A percentile compares a stretch with the other conserved stretches of the same genome.
phyloP scores from a whole-genome alignment of 2,113 vertebrate species.

The Carollia perspicillata region DNA sequence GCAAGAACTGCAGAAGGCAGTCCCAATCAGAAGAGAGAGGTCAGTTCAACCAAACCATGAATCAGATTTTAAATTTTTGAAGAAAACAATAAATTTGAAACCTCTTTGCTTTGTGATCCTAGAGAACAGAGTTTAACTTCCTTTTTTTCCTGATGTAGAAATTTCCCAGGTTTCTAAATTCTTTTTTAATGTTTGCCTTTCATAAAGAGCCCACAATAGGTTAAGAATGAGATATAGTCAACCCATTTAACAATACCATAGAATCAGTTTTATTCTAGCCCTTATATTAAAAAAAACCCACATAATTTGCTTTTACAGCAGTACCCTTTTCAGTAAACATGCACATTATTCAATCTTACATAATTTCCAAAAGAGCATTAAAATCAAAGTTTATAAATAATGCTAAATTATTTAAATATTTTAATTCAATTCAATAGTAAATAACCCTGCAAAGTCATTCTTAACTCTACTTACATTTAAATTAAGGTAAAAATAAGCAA shows the following conservation, averaged over 20 bases:
- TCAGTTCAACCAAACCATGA: background rate
- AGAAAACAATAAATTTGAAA: conserved; percentile 36
- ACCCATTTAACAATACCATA: background rate
- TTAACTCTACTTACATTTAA: background rate
- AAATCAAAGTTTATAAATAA: background rate
- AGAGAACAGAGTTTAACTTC: background rate
- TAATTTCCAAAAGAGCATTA: background rate
- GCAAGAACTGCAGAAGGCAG: background rate
- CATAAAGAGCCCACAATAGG: background rate
- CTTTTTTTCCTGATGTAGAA: background rate
- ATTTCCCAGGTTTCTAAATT: background rate
- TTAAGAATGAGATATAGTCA: background rate
- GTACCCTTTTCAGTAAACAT: background rate
- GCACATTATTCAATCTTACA: background rate
- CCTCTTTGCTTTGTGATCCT: background rate
- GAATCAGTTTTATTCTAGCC: background rate
- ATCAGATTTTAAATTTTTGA: background rate
- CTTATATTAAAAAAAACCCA: background rate
- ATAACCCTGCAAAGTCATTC: background rate
- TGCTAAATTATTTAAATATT: background rate
- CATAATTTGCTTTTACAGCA: background rate
- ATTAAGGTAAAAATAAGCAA: background rate
- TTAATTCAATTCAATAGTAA: conserved; percentile 5
- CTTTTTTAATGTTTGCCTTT: conserved; percentile 7
- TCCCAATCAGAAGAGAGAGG: background rate